A percentile compares a stretch with the other conserved stretches of the same genome.
Evolutionary conservation across 2,113 vertebrate genomes (phyloP).

Genomic region (Cebus imitator): DNA sequence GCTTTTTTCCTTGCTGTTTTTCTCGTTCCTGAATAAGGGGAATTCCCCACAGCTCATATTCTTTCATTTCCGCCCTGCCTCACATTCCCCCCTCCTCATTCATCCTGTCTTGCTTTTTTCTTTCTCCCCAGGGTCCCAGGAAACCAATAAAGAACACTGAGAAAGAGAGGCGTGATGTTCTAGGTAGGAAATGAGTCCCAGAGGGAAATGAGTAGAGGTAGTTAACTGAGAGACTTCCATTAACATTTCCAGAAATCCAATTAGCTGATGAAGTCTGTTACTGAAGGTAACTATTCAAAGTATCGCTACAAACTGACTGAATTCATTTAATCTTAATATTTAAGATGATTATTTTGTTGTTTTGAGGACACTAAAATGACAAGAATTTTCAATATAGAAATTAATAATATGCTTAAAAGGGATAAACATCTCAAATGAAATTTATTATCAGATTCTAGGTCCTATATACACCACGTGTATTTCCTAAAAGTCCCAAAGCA

Average conservation of each 20-base stretch:
- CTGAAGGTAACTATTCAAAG: neutral
- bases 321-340: neutral
- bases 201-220: neutral
- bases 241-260: slow-evolving; percentile 52
- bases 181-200: neutral
- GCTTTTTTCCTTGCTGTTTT: neutral
- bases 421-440: neutral
- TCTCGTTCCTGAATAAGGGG: neutral
- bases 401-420: neutral
- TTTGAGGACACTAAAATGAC: slow-evolving; percentile 37
- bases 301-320: neutral
- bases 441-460: neutral
- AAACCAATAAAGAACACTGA: neutral
- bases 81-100: neutral
- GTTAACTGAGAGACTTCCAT: slow-evolving; percentile 5
- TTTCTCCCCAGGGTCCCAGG: neutral
- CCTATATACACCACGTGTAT: neutral
- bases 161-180: neutral
- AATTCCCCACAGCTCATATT: neutral
- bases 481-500: neutral
- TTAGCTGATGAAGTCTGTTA: neutral
- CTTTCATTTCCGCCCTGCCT: neutral
- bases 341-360: neutral
- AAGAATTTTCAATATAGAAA: neutral
- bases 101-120: neutral